Evolutionary conservation across 1,140 invertebrate genomes (phyloP), one percentile per base, ranked within the genome.

Genomic region (Sarcophaga bullata): DNA sequence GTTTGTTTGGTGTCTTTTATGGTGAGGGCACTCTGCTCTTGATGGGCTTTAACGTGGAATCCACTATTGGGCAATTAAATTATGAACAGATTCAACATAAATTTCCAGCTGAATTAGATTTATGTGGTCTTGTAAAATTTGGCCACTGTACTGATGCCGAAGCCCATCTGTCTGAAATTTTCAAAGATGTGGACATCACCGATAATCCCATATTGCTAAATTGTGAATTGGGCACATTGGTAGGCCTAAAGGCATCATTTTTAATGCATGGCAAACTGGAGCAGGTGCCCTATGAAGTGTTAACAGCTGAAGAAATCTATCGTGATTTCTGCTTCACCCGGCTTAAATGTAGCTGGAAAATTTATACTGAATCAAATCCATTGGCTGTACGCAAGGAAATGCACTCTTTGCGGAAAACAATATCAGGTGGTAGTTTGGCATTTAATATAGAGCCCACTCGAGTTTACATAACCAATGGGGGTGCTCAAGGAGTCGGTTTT

Each of bases 161-260:
- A 68, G 90, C 89, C 8, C 91, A 92, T 84, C 89, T 94, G 78
- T 92, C 92, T 84, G 92, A 93, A 86, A 92, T 94, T 83, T 91
- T 94, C 80, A 93, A 94, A 92, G 93, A 94, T 87, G 93, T 95
- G 84, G 94, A 95, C 89, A 93, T 95, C 81, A 95, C 94, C 76
- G 94, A 95, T 87, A 95, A 95, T 91, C 95, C 94, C 48, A 91
- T 95, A 62, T 90, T 95, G 82, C 89, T 95, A 47, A 93, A 92
- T 85, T 93, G 92, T 84, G 90, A 91, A n/a, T 83, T 92, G 37
- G 91, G 91, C 83, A 90, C 92, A 13, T 86, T 91, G 78, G 92
- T 92, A 82, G 91, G 92, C 19, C 86, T 95, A 78, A 91, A 92
- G 85, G 92, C 94, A 11, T 93, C 93, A 84, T 93, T 95, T 86